phyloP scores from a whole-genome alignment of 2,888 invertebrate species.

The Bombylius discolor region DNA sequence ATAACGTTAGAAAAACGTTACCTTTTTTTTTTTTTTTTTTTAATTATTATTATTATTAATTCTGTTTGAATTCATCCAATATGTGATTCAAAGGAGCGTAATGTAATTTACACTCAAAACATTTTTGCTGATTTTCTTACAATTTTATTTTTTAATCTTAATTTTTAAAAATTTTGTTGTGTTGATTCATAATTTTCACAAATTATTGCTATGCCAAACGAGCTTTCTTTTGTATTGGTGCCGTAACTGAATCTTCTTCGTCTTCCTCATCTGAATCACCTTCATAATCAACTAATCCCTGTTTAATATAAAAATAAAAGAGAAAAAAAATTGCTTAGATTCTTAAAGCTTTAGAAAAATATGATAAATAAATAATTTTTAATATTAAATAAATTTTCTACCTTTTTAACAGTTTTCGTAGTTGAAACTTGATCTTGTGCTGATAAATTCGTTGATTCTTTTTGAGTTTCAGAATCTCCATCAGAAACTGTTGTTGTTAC shows the following conservation, averaged over 20 bases:
- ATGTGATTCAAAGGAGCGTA: not conserved
- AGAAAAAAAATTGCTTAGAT: not conserved
- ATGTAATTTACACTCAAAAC: not conserved
- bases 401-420: not conserved
- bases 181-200: not conserved
- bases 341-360: too few relatives aligned
- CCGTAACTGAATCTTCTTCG: conserved; percentile 43
- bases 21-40: not conserved
- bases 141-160: not conserved
- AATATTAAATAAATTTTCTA: not conserved
- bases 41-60: not conserved
- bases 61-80: too few relatives aligned
- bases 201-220: conserved; percentile 34
- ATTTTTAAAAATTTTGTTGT: not conserved
- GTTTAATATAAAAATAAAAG: conserved; percentile 11
- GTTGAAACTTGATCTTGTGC: not conserved
- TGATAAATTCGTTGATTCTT: not conserved
- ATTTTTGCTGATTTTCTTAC: not conserved
- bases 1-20: conserved; percentile 12
- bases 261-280: conserved; percentile 95
- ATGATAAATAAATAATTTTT: too few relatives aligned
- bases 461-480: not conserved
- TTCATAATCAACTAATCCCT: conserved; percentile 94
- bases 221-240: conserved; percentile 35
- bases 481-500: not conserved